Conservation (phyloP, 2,797 vertebrate genomes). For the Oreortyx pictus region DNA sequence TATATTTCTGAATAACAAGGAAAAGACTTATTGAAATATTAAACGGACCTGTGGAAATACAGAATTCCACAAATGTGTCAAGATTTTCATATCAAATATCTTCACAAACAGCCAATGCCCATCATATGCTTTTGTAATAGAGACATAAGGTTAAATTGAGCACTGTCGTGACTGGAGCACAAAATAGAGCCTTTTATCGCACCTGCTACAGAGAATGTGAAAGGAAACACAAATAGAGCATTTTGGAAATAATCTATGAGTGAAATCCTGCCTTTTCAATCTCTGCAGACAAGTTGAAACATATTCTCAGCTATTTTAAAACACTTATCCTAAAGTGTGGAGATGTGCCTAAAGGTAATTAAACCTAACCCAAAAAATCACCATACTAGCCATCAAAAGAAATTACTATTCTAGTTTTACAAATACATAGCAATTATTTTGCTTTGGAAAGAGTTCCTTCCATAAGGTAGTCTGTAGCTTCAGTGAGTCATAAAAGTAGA, state of each 20-base stretch:
- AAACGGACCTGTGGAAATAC: background rate
- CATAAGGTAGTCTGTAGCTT: background rate
- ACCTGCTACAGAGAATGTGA: background rate
- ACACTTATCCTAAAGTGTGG: background rate
- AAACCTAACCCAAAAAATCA: background rate
- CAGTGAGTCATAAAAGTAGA: background rate
- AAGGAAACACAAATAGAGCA: background rate
- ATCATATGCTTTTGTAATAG: background rate
- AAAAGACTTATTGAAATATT: background rate
- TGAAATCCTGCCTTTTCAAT: background rate
- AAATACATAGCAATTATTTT: background rate
- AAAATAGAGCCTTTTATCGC: background rate
- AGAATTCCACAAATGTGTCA: background rate
- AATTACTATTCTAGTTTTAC: background rate
- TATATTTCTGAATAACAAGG: background rate
- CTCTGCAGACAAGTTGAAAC: background rate
- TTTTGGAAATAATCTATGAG: constrained; percentile 1
- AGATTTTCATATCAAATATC: background rate
- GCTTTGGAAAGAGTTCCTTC: constrained; percentile 12
- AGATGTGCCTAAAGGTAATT: background rate
- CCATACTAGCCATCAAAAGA: background rate
- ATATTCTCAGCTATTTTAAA: background rate
- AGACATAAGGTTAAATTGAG: background rate
- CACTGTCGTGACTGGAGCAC: background rate
- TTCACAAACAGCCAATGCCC: background rate